These are phyloP conservation scores for Sitta europaea DNA, from an alignment of 2,113 vertebrate species.

Conservation along the genomic window DNA sequence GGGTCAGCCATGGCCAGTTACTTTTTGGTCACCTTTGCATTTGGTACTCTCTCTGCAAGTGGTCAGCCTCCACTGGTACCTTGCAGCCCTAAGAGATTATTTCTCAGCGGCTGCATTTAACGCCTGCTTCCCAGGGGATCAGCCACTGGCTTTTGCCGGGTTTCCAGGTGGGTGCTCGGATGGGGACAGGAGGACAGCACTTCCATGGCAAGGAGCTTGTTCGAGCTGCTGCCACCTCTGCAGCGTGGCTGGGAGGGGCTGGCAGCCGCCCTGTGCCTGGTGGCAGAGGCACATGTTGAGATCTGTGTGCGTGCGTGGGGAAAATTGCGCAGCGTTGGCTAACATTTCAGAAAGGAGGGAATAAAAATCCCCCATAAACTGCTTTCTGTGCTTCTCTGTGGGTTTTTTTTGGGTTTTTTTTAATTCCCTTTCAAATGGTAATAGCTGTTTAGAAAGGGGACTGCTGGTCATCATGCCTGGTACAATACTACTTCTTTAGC, in stretches of 20 bases:
- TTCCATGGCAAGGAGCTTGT: fast-evolving
- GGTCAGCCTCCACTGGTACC: fast-evolving
- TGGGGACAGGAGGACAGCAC: neutral
- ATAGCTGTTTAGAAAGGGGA: neutral
- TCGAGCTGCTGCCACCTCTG: neutral
- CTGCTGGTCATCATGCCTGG: neutral
- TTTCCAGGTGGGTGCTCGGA: neutral
- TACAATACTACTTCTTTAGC: neutral
- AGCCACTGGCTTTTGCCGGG: fast-evolving
- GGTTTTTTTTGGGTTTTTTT: fast-evolving
- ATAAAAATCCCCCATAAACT: neutral
- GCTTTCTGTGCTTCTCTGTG: neutral
- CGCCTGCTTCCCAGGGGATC: fast-evolving
- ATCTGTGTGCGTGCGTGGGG: neutral
- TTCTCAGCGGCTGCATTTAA: neutral
- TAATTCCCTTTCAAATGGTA: neutral
- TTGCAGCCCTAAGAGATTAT: neutral
- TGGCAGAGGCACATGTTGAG: fast-evolving
- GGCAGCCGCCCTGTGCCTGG: neutral
- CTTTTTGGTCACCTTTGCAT: neutral
- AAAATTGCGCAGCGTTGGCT: fast-evolving
- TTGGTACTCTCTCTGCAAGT: neutral
- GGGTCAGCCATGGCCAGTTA: neutral
- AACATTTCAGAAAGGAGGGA: neutral
- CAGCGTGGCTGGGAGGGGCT: neutral